These are phyloP conservation scores for Vespertilio murinus DNA, from an alignment of 2,797 vertebrate genomes.

Conservation along the genomic window DNA sequence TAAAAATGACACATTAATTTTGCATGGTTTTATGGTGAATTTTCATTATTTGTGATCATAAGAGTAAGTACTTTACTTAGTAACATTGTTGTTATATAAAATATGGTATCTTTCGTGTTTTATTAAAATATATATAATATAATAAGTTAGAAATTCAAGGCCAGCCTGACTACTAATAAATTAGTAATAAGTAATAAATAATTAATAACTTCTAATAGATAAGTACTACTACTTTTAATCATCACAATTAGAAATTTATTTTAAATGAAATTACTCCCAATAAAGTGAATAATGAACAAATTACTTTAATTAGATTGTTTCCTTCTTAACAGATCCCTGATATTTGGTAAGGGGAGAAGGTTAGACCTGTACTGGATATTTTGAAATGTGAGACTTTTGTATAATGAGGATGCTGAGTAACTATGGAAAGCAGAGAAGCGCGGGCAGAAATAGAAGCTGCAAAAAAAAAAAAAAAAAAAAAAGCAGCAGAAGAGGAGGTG, in stretches of 20 bases:
- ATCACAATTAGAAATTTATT: constrained; percentile 5
- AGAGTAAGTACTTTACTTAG: not conserved
- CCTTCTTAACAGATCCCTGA: not conserved
- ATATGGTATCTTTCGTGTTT: not conserved
- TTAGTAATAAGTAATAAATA: not conserved
- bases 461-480: constrained; percentile 34
- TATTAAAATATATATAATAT: not conserved
- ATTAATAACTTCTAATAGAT: not conserved
- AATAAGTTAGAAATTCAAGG: not conserved
- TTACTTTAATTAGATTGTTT: constrained; percentile 31
- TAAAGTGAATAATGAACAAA: not conserved
- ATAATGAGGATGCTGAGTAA: not conserved
- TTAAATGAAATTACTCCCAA: not conserved
- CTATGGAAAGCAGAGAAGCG: not conserved
- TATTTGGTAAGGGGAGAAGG: not conserved
- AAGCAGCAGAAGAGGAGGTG: not conserved
- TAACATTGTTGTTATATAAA: not conserved
- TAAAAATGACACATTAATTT: not conserved
- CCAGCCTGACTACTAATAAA: not conserved
- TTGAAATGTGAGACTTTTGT: not conserved
- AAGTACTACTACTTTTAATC: not conserved
- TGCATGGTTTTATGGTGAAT: not conserved
- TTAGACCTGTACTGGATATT: not conserved
- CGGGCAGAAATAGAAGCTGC: not conserved
- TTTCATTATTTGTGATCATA: not conserved